phyloP scores from a whole-genome alignment of 2,113 vertebrate species.

The Paedocypris sp. region DNA sequence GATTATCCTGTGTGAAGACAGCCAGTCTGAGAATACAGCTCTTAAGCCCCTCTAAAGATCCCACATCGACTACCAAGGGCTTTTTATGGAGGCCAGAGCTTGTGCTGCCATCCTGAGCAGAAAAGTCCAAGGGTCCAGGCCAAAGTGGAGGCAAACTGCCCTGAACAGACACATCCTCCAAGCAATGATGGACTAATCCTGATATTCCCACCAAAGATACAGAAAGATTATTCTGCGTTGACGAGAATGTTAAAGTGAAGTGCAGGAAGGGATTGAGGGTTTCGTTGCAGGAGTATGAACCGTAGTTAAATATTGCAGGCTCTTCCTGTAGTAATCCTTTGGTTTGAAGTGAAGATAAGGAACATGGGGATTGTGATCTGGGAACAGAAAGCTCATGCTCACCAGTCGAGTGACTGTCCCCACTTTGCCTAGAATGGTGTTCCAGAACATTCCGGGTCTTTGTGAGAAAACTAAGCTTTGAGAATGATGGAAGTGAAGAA shows the following conservation, averaged over 20 bases:
- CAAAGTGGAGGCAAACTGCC: constrained; percentile 51
- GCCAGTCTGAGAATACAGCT: constrained; percentile 48
- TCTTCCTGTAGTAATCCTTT: constrained; percentile 30
- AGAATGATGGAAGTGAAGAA: constrained; percentile 43
- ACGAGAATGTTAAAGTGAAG: constrained; percentile 57
- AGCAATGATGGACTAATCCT: constrained; percentile 37
- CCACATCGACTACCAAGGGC: constrained; percentile 46
- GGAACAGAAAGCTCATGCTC: constrained; percentile 42
- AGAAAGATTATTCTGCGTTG: constrained; percentile 44
- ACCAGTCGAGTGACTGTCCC: constrained; percentile 5
- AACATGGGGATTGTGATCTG: neutral
- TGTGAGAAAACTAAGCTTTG: constrained; percentile 46
- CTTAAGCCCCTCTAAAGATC: constrained; percentile 51
- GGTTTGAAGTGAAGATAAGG: neutral
- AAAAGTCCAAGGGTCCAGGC: constrained; percentile 22
- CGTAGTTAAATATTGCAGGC: constrained; percentile 40
- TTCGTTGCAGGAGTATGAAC: constrained; percentile 32
- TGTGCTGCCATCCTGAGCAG: constrained; percentile 29
- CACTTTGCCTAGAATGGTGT: constrained; percentile 40
- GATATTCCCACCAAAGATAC: constrained; percentile 52
- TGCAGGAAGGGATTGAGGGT: constrained; percentile 45
- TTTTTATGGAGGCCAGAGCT: constrained; percentile 26
- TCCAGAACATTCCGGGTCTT: constrained; percentile 44
- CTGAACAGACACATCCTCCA: constrained; percentile 48
- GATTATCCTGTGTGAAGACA: constrained; percentile 41